phyloP scores from a whole-genome alignment of 1,140 invertebrate genomes.

The Chironomus striatipennis region DNA sequence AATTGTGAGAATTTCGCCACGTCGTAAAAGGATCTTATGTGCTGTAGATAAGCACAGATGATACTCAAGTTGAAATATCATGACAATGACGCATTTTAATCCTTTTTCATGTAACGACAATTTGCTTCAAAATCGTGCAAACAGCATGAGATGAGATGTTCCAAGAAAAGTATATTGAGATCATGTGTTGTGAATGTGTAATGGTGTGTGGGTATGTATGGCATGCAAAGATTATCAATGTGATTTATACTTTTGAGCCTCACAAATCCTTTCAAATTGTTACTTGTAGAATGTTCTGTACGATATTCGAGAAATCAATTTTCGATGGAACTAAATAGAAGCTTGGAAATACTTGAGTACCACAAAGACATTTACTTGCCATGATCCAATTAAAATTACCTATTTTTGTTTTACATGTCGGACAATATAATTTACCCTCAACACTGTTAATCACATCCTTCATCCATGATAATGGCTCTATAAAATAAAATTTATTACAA shows the following conservation, averaged over 20 bases:
- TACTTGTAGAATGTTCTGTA: constrained; percentile 60
- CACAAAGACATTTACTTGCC: constrained; percentile 74
- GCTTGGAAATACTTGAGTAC: constrained; percentile 70
- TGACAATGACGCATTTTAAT: neutral
- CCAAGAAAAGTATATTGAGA: neutral
- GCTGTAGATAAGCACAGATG: no score
- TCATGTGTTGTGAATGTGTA: no score
- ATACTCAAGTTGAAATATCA: no score
- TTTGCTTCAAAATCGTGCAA: neutral
- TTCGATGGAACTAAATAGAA: constrained; percentile 81
- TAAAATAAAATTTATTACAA: constrained; percentile 65
- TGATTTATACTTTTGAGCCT: no score
- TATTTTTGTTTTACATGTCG: constrained; percentile 68
- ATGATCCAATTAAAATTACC: constrained; percentile 79
- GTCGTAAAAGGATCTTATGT: no score
- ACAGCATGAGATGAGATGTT: neutral
- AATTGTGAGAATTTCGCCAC: no score
- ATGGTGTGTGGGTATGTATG: no score
- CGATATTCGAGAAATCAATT: constrained; percentile 75
- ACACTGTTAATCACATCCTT: constrained; percentile 53
- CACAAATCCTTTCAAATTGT: neutral
- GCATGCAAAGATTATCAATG: no score
- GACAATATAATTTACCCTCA: constrained; percentile 73
- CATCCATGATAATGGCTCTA: constrained; percentile 80
- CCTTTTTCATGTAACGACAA: neutral